Conservation (phyloP, 2,888 invertebrate species). For the Digitonthophagus gazella region DNA sequence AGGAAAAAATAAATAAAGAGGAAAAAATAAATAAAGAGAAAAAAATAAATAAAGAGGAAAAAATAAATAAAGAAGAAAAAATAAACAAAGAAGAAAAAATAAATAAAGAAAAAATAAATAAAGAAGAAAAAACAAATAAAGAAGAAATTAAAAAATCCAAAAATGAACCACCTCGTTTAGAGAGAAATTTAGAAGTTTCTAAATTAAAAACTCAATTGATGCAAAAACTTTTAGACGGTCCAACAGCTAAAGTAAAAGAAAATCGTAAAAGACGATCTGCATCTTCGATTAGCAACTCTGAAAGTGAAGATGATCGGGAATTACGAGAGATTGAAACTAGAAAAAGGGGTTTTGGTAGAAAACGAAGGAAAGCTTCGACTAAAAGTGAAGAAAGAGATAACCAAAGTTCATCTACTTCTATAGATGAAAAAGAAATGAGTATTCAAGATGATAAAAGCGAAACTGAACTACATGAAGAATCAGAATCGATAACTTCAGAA, state of each 20-base stretch:
- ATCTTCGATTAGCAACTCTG: neutral
- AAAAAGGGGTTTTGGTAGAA: neutral
- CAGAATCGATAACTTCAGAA: neutral
- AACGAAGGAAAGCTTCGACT: neutral
- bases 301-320: neutral
- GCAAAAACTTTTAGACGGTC: constrained; percentile 38
- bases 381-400: neutral
- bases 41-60: too few relatives aligned
- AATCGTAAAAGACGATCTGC: neutral
- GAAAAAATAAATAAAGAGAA: too few relatives aligned
- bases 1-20: too few relatives aligned
- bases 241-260: constrained; percentile 11
- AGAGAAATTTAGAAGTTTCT: constrained; percentile 32
- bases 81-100: too few relatives aligned
- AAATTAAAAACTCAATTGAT: constrained; percentile 44
- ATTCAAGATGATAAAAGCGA: neutral
- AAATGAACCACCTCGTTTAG: too few relatives aligned
- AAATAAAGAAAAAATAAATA: too few relatives aligned
- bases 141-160: neutral
- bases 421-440: neutral
- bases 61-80: too few relatives aligned
- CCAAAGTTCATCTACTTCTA: neutral
- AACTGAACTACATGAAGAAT: neutral
- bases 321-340: neutral
- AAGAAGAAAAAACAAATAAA: neutral